phyloP scores from a whole-genome alignment of 1,140 invertebrate genomes.

The Penaeus chinensis region DNA sequence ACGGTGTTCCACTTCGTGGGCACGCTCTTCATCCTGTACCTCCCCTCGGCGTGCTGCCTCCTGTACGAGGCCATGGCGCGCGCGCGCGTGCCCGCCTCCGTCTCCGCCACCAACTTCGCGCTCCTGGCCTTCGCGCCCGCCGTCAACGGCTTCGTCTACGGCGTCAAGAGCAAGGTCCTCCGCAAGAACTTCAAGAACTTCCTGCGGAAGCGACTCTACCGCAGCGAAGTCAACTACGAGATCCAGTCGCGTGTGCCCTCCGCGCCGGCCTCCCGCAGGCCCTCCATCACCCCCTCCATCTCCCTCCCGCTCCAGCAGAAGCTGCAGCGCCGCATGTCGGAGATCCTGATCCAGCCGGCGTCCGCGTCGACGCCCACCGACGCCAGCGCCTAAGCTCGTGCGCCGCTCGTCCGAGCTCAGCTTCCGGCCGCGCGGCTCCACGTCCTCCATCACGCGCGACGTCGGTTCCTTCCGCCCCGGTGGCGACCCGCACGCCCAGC shows the following conservation, averaged over 20 bases:
- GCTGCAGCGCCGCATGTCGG: slow-evolving; percentile 62
- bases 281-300: slow-evolving; percentile 74
- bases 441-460: slow-evolving; percentile 24
- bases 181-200: slow-evolving; percentile 81
- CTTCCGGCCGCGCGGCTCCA: slow-evolving; percentile 27
- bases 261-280: slow-evolving; percentile 78
- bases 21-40: slow-evolving; percentile 78
- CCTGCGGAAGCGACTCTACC: slow-evolving; percentile 81
- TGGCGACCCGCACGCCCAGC: neutral
- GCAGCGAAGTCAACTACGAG: slow-evolving; percentile 80
- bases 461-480: slow-evolving; percentile 1
- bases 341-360: slow-evolving; percentile 52
- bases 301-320: slow-evolving; percentile 53
- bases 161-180: slow-evolving; percentile 78
- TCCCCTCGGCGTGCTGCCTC: slow-evolving; percentile 79
- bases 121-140: slow-evolving; percentile 79
- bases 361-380: slow-evolving; percentile 30
- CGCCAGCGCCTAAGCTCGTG: slow-evolving; percentile 35
- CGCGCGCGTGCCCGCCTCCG: slow-evolving; percentile 68
- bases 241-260: slow-evolving; percentile 77
- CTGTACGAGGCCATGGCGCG: slow-evolving; percentile 73
- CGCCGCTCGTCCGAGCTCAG: slow-evolving; percentile 54
- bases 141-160: slow-evolving; percentile 82
- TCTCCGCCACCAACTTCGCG: slow-evolving; percentile 73
- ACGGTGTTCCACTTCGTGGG: slow-evolving; percentile 80